phyloP scores from a whole-genome alignment of 2,888 invertebrate genomes.

The Netelia melanura region DNA sequence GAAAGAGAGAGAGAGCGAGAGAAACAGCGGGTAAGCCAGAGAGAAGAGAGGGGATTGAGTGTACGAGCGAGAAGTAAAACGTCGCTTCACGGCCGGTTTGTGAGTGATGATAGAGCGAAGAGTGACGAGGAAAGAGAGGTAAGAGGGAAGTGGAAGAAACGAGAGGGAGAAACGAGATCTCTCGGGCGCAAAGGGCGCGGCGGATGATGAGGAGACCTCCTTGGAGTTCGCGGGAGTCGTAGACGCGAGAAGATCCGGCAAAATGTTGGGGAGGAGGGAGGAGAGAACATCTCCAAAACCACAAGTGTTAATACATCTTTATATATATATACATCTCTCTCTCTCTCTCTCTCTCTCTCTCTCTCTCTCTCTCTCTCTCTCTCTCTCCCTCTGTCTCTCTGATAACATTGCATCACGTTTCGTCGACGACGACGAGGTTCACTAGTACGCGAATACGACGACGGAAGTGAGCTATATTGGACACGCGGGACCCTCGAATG shows the following conservation, averaged over 20 bases:
- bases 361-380: conserved; percentile 26
- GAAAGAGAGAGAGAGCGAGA: conserved; percentile 1
- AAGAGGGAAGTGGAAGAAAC: conserved; percentile 43
- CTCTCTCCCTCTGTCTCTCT: conserved; percentile 47
- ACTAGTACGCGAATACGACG: conserved; percentile 59
- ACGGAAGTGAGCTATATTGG: conserved; percentile 78
- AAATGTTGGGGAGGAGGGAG: conserved; percentile 32
- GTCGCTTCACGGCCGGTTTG: conserved; percentile 74
- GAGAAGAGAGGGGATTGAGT: background rate
- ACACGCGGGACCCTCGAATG: conserved; percentile 77
- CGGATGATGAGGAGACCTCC: conserved; percentile 64
- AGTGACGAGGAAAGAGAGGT: conserved; percentile 46
- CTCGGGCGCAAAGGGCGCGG: conserved; percentile 44
- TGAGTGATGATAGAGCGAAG: conserved; percentile 76
- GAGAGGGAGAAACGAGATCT: conserved; percentile 56
- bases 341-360: no score
- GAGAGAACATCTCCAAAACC: conserved; percentile 36
- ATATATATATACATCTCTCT: background rate
- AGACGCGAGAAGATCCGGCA: conserved; percentile 38
- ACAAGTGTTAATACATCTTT: background rate
- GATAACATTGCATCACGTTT: conserved; percentile 77
- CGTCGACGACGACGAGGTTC: conserved; percentile 51
- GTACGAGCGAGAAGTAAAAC: conserved; percentile 20
- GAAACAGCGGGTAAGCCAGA: conserved; percentile 4
- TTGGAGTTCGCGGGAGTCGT: conserved; percentile 67